phyloP scores from a whole-genome alignment of 2,888 invertebrate species.

The Eristalis intricaria region DNA sequence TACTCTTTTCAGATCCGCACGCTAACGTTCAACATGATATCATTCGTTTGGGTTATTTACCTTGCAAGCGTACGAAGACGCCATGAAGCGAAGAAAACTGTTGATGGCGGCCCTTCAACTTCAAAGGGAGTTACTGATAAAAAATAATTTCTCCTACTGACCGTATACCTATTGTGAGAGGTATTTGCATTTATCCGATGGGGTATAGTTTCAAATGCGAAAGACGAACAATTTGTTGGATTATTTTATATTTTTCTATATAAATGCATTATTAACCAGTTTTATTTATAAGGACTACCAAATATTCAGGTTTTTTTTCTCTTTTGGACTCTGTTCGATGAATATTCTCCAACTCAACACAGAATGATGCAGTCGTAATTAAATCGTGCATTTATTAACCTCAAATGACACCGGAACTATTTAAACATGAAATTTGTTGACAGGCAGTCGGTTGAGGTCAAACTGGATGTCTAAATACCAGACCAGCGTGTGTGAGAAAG shows the following conservation, averaged over 20 bases:
- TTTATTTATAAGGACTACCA: background rate
- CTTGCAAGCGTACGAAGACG: slow-evolving; percentile 87
- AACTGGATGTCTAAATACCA: no score
- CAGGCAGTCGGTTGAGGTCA: no score
- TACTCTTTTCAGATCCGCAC: slow-evolving; percentile 86
- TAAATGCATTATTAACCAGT: background rate
- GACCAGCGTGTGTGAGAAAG: no score
- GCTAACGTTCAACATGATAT: slow-evolving; percentile 88
- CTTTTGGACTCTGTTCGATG: background rate
- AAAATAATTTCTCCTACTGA: slow-evolving; percentile 21
- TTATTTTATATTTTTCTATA: slow-evolving; percentile 28
- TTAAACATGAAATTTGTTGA: no score
- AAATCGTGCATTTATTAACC: no score
- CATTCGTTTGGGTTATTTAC: slow-evolving; percentile 90
- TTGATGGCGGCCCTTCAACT: slow-evolving; percentile 61
- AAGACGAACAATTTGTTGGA: background rate
- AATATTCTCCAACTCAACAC: no score
- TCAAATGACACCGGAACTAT: no score
- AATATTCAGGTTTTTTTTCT: background rate
- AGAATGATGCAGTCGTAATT: no score
- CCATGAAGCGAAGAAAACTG: slow-evolving; percentile 75
- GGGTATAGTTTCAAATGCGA: slow-evolving; percentile 5
- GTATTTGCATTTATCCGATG: slow-evolving; percentile 11
- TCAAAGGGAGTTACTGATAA: slow-evolving; percentile 25
- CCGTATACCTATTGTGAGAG: background rate